A percentile compares a stretch with the other conserved stretches of the same genome.
Evolutionary conservation across 2,888 invertebrate genomes (phyloP).

Genomic region (Asteroscopus sphinx): DNA sequence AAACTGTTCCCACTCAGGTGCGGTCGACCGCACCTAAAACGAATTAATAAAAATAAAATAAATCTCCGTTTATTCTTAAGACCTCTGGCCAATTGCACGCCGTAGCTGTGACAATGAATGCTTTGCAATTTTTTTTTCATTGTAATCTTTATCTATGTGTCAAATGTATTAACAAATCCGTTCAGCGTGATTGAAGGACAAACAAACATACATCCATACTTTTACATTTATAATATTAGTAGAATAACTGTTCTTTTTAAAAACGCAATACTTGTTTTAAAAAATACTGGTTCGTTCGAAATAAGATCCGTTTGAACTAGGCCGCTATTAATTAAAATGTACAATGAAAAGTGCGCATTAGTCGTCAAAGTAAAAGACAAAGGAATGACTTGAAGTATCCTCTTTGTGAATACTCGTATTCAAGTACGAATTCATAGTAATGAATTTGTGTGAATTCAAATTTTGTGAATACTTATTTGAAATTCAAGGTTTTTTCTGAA

Average conservation of each 20-base stretch:
- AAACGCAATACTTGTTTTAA: not conserved
- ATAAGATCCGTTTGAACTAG: conserved; percentile 11
- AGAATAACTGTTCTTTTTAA: not conserved
- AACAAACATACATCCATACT: too few relatives aligned
- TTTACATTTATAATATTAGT: not conserved
- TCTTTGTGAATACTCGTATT: conserved; percentile 16
- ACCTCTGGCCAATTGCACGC: too few relatives aligned
- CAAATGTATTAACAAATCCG: too few relatives aligned
- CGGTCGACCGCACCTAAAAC: too few relatives aligned
- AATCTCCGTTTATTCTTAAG: too few relatives aligned
- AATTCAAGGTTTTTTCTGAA: not conserved
- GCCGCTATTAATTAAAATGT: conserved; percentile 40
- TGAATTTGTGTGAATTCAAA: conserved; percentile 1
- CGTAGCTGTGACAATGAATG: too few relatives aligned
- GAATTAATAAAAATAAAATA: too few relatives aligned
- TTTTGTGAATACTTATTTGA: conserved; percentile 2
- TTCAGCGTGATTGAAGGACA: too few relatives aligned
- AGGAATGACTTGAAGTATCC: conserved; percentile 22
- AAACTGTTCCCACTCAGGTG: too few relatives aligned
- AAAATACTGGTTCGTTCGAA: not conserved
- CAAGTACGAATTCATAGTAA: not conserved
- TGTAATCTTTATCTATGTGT: too few relatives aligned
- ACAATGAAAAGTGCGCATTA: conserved; percentile 30
- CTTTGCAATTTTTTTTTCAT: too few relatives aligned
- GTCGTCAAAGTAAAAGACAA: conserved; percentile 31